Evolutionary conservation across 2,888 invertebrate genomes (phyloP).

Genomic region (Acleris sparsana): DNA sequence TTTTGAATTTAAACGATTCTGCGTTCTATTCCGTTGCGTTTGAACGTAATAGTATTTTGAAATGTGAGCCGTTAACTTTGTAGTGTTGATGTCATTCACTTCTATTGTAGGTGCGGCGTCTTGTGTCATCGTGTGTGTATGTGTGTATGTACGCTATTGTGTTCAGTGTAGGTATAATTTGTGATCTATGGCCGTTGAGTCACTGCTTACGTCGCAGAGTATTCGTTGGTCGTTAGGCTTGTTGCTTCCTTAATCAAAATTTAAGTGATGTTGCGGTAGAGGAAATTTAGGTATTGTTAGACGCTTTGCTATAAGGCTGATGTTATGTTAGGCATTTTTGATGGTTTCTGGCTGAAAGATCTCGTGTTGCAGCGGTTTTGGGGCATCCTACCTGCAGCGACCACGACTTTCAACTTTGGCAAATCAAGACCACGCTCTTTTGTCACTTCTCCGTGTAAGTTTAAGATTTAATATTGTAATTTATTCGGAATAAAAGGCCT

Average conservation of each 20-base stretch:
- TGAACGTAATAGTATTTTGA: slow-evolving; percentile 22
- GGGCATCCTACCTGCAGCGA: too few relatives aligned
- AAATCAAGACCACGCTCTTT: too few relatives aligned
- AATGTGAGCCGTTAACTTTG: slow-evolving; percentile 38
- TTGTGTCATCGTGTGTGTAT: slow-evolving; percentile 43
- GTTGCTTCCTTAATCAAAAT: slow-evolving; percentile 30
- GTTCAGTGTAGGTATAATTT: slow-evolving; percentile 49
- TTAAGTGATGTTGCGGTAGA: slow-evolving; percentile 15
- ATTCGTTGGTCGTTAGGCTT: slow-evolving; percentile 19
- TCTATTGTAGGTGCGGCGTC: slow-evolving; percentile 53
- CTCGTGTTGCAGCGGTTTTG: too few relatives aligned
- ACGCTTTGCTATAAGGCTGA: too few relatives aligned
- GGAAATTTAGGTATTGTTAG: neutral
- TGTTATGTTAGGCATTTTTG: too few relatives aligned
- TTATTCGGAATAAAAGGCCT: too few relatives aligned
- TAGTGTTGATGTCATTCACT: slow-evolving; percentile 58
- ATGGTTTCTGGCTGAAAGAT: too few relatives aligned
- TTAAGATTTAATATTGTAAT: too few relatives aligned
- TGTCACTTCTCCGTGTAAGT: too few relatives aligned
- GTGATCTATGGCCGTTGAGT: slow-evolving; percentile 61
- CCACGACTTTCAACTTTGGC: too few relatives aligned
- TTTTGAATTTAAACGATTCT: slow-evolving; percentile 42
- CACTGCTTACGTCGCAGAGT: slow-evolving; percentile 21
- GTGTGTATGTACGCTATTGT: slow-evolving; percentile 45
- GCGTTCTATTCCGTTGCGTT: slow-evolving; percentile 44